A percentile compares a stretch with the other conserved stretches of the same genome.
Conservation (phyloP, 2,797 vertebrate genomes). For the Pseudocheirus occidentalis region DNA sequence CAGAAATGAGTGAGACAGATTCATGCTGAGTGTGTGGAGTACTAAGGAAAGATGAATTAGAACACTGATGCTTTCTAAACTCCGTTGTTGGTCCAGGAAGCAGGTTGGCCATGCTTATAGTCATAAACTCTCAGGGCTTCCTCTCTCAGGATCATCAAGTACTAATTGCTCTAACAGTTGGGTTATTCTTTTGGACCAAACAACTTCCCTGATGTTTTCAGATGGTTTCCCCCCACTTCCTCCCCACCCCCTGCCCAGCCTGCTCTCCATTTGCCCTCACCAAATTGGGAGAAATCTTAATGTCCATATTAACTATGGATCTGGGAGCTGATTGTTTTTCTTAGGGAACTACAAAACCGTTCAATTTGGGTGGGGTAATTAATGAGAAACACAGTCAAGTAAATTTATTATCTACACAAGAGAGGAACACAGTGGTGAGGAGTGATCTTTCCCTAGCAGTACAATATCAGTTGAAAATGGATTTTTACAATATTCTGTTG, state of each 20-base stretch:
- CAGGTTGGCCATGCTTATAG: neutral
- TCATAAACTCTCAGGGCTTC: neutral
- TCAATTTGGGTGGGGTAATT: neutral
- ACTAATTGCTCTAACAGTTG: neutral
- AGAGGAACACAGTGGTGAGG: neutral
- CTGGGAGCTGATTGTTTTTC: neutral
- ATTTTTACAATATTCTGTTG: neutral
- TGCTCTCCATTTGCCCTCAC: conserved; percentile 32
- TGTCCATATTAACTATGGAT: neutral
- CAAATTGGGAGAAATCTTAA: neutral
- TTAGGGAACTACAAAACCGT: neutral
- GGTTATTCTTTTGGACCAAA: neutral
- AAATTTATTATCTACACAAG: neutral
- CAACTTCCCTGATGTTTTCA: conserved; percentile 30
- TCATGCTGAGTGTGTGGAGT: neutral
- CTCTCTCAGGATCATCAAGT: conserved; percentile 7
- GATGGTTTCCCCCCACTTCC: no score
- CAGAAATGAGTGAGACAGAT: neutral
- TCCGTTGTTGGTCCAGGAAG: neutral
- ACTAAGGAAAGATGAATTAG: neutral
- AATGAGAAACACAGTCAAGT: neutral
- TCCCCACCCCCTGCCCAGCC: neutral
- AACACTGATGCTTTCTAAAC: neutral
- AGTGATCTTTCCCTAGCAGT: neutral
- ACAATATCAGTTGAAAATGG: neutral